Evolutionary conservation across 2,888 invertebrate genomes (phyloP).

Genomic region (Entomobrya proxima): DNA sequence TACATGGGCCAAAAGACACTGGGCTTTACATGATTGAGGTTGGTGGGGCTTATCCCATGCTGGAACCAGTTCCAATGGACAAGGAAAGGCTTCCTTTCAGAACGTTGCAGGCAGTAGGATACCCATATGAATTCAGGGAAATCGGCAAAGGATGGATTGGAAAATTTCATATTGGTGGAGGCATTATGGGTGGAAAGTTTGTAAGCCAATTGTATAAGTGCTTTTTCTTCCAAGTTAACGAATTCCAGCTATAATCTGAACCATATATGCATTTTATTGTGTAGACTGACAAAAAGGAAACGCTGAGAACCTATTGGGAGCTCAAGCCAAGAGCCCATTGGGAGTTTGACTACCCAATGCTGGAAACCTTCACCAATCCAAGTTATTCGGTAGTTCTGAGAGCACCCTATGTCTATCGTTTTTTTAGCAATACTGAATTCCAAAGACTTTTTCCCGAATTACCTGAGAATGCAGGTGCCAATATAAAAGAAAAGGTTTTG

Average conservation of each 20-base stretch:
- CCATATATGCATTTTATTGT: no score
- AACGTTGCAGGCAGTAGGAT: constrained; percentile 54
- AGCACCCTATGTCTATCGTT: constrained; percentile 47
- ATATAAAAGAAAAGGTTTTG: constrained; percentile 14
- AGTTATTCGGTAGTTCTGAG: constrained; percentile 28
- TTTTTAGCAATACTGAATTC: constrained; percentile 48
- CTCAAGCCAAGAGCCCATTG: constrained; percentile 51
- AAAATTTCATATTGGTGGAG: constrained; percentile 53
- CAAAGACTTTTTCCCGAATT: constrained; percentile 35
- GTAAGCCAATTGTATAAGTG: no score
- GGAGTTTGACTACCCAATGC: constrained; percentile 61
- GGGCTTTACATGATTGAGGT: constrained; percentile 54
- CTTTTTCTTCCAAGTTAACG: no score
- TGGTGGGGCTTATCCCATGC: constrained; percentile 56
- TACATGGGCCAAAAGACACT: constrained; percentile 5
- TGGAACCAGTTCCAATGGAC: constrained; percentile 60
- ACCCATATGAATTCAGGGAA: constrained; percentile 59
- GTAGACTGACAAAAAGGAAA: constrained; percentile 48
- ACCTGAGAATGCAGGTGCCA: constrained; percentile 9
- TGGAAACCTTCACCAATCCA: constrained; percentile 58
- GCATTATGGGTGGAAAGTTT: constrained; percentile 48
- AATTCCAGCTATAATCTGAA: no score
- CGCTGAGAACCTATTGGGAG: constrained; percentile 57
- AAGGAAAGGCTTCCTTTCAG: constrained; percentile 41
- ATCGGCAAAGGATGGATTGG: constrained; percentile 45